phyloP scores from a whole-genome alignment of 2,888 invertebrate genomes.

The Drosophila kuntzei region DNA sequence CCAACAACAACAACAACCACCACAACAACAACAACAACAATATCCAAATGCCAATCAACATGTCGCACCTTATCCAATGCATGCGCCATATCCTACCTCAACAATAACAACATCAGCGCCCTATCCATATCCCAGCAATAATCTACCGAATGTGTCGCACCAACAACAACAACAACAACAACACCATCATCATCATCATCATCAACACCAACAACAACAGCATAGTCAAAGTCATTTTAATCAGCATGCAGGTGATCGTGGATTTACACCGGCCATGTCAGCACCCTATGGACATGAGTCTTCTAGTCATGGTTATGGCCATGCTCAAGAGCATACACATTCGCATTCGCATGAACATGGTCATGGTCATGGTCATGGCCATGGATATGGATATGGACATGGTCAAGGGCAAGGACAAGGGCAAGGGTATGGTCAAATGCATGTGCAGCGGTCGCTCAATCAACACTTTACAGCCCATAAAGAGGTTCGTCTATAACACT shows the following conservation, averaged over 20 bases:
- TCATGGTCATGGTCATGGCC: constrained; percentile 73
- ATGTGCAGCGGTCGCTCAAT: constrained; percentile 55
- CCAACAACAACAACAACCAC: constrained; percentile 47
- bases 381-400: constrained; percentile 49
- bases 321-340: constrained; percentile 14
- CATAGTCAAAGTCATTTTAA: constrained; percentile 38
- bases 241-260: constrained; percentile 62
- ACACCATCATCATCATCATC: constrained; percentile 24
- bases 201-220: constrained; percentile 11
- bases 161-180: constrained; percentile 27
- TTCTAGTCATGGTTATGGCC: constrained; percentile 71
- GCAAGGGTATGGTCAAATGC: constrained; percentile 47
- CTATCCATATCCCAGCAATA: constrained; percentile 53
- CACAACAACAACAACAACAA: constrained; percentile 47
- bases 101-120: constrained; percentile 37
- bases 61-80: constrained; percentile 55
- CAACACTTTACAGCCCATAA: constrained; percentile 63
- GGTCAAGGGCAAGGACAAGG: constrained; percentile 13
- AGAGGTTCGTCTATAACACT: constrained; percentile 81
- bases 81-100: constrained; percentile 49
- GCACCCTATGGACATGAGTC: constrained; percentile 62
- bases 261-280: constrained; percentile 71
- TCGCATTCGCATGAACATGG: constrained; percentile 60
- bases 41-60: constrained; percentile 53
- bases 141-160: constrained; percentile 7